phyloP scores from a whole-genome alignment of 2,888 invertebrate species.

The Drosophila hamatofila region DNA sequence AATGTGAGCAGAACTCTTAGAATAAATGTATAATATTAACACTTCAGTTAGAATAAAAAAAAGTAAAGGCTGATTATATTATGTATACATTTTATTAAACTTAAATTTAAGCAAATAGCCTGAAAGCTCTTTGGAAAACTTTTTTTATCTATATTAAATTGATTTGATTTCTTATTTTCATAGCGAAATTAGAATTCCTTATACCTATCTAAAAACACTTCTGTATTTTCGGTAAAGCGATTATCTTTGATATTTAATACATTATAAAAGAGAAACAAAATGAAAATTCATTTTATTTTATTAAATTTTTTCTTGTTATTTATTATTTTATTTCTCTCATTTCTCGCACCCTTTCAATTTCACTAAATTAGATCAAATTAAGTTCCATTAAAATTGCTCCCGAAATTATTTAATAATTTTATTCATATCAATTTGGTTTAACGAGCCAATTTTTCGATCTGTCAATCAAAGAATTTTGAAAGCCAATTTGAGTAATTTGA shows the following conservation, averaged over 20 bases:
- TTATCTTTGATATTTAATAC: too few species aligned
- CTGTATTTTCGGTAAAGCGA: too few species aligned
- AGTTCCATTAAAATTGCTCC: not conserved
- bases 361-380: not conserved
- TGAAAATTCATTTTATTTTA: not conserved
- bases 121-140: not conserved
- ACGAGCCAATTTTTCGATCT: conserved; percentile 36
- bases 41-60: not conserved
- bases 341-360: not conserved
- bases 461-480: conserved; percentile 63
- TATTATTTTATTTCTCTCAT: not conserved
- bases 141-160: too few species aligned
- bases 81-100: too few species aligned
- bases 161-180: too few species aligned
- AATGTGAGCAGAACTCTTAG: conserved; percentile 23
- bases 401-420: conserved; percentile 29
- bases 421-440: conserved; percentile 34
- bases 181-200: too few species aligned
- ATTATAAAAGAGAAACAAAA: too few species aligned
- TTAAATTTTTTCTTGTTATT: not conserved
- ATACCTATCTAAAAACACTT: too few species aligned
- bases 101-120: not conserved
- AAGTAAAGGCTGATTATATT: not conserved
- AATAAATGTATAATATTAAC: conserved; percentile 4
- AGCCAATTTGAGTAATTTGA: conserved; percentile 4